Evolutionary conservation across 2,888 invertebrate species (phyloP).

Genomic region (Antheraea assamensis): DNA sequence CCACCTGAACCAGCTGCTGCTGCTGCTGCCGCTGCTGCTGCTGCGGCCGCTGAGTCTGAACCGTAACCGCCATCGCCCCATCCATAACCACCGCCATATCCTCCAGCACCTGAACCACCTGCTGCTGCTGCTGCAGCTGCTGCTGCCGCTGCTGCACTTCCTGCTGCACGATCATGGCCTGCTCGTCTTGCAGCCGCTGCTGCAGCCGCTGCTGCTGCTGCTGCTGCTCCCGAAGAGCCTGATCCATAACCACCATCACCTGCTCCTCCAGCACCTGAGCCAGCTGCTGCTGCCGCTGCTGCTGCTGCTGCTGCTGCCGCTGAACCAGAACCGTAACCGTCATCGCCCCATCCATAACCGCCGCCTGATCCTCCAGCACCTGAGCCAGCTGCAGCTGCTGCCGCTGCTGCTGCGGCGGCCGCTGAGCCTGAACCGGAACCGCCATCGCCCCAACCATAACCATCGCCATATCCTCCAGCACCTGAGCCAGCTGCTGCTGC

Average conservation of each 20-base stretch:
- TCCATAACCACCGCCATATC: neutral
- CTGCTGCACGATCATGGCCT: no score
- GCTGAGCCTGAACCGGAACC: neutral
- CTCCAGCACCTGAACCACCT: conserved; percentile 15
- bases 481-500: neutral
- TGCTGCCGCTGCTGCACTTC: conserved; percentile 19
- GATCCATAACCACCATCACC: conserved; percentile 11
- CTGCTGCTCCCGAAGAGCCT: neutral
- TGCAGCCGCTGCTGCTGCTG: neutral
- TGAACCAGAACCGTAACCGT: neutral
- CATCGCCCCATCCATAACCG: neutral
- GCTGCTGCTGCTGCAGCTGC: conserved; percentile 19
- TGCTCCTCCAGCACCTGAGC: conserved; percentile 10
- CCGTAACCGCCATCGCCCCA: neutral
- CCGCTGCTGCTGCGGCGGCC: conserved; percentile 23
- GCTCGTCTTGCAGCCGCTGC: neutral
- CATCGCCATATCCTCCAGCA: neutral
- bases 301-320: conserved; percentile 17
- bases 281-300: conserved; percentile 18
- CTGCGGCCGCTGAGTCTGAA: conserved; percentile 14
- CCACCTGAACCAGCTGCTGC: conserved; percentile 17
- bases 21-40: conserved; percentile 17
- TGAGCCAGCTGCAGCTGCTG: conserved; percentile 9
- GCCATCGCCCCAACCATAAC: conserved; percentile 15
- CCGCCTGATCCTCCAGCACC: conserved; percentile 15